phyloP scores from a whole-genome alignment of 2,797 vertebrate species.

The Artibeus jamaicensis region DNA sequence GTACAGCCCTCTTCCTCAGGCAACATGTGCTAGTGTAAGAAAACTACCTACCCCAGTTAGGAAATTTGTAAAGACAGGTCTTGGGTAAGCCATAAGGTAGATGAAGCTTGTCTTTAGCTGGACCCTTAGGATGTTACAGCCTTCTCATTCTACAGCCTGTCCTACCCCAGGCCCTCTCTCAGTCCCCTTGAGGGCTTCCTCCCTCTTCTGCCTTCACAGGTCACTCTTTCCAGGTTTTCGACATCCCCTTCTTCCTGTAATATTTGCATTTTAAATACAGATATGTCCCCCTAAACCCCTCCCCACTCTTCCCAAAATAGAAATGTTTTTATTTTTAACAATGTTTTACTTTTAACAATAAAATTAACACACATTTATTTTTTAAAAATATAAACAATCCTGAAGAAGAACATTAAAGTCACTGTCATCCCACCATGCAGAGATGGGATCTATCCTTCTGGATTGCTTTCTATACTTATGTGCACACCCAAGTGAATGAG shows the following conservation, averaged over 20 bases:
- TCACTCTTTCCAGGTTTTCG: background rate
- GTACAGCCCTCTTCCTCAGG: background rate
- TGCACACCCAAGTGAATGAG: background rate
- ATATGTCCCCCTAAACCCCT: background rate
- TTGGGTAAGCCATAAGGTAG: background rate
- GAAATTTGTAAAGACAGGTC: background rate
- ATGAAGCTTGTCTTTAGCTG: background rate
- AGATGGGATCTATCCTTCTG: background rate
- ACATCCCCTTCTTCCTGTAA: background rate
- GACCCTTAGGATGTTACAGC: background rate
- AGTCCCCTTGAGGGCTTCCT: background rate
- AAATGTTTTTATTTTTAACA: slow-evolving; percentile 15
- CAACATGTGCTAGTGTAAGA: background rate
- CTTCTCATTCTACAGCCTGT: background rate
- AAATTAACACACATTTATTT: slow-evolving; percentile 19
- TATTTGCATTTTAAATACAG: background rate
- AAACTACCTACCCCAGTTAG: background rate
- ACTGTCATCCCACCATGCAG: background rate
- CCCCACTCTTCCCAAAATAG: background rate
- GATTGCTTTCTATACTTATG: background rate
- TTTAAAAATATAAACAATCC: slow-evolving; percentile 13
- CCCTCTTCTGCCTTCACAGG: background rate
- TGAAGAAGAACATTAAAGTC: slow-evolving; percentile 10
- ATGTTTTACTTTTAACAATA: slow-evolving; percentile 5
- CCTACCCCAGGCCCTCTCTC: background rate